Evolutionary conservation across 1,140 invertebrate species (phyloP), one percentile per base, ranked within the genome.

Genomic region (Penaeus japonicus): DNA sequence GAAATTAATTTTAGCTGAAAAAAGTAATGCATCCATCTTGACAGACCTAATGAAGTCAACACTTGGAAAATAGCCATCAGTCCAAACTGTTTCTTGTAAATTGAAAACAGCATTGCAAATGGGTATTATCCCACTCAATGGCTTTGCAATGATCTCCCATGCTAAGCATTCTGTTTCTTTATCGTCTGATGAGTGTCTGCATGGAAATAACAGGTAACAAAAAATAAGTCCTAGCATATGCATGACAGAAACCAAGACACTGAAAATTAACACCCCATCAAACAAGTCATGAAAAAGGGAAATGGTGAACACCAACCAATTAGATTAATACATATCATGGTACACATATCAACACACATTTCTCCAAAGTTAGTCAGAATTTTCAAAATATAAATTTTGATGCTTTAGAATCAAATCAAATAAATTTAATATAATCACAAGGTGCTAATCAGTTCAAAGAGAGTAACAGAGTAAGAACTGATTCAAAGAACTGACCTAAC

Each of bases 301-400:
- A 59, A 83, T 83, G 81, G 81, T 59, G 55, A 83, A 83, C 81
- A 83, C 59, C 81, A 83, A 83, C 81, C 81, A 83, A 83, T 83
- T 59, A 83, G 22, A 83, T 59, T 47, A 47, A 83, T 35, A 83
- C 59, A 55, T 62, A 39, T 59, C 81, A 83, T n/a, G n/a, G 70
- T 83, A 83, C 81, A 83, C 62, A 47, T 7, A 47, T 15, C 10
- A 47, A 47, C 4, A 47, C 47, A 47, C 47, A 47, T 15, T 47
- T 47, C 10, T 47, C 47, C 47, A 12, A 47, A 47, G 47, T 47
- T 47, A 47, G 47, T 47, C 47, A 47, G 47, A 47, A 12, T 10
- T 47, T 47, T 10, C 10, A 47, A 47, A 47, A 47, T 47, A 15
- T 47, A 47, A 47, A 12, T 15, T 15, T 47, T 47, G 15, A 47